phyloP scores from a whole-genome alignment of 2,113 vertebrate species.

The Hippolais icterina region DNA sequence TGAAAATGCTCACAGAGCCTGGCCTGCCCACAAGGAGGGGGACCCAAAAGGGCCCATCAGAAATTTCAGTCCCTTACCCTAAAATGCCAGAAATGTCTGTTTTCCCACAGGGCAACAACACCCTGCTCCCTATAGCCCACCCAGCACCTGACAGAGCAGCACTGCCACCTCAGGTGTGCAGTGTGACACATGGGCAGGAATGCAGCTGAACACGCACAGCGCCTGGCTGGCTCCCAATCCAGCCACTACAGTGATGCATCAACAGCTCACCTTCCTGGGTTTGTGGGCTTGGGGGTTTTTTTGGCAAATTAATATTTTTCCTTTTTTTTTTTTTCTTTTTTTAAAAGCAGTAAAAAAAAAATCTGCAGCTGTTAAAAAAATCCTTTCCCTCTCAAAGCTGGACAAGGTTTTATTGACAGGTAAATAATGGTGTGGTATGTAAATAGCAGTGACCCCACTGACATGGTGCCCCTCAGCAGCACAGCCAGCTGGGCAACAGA shows the following conservation, averaged over 20 bases:
- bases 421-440: conserved; percentile 36
- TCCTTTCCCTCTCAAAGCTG: conserved; percentile 46
- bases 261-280: conserved; percentile 16
- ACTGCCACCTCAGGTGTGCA: background rate
- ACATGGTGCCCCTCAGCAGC: background rate
- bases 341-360: conserved; percentile 69
- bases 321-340: background rate
- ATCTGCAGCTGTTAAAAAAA: conserved; percentile 61
- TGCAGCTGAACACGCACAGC: background rate
- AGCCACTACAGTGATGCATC: background rate
- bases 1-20: background rate
- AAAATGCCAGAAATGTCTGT: background rate
- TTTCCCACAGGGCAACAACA: background rate
- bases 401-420: conserved; percentile 59
- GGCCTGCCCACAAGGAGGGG: background rate
- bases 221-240: background rate
- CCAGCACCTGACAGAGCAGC: background rate
- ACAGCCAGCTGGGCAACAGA: background rate
- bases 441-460: conserved; percentile 56
- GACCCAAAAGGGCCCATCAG: background rate
- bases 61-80: background rate
- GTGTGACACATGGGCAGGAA: background rate
- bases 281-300: background rate
- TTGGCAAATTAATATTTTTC: conserved; percentile 35
- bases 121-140: background rate